Evolutionary conservation across 2,888 invertebrate species (phyloP).

Genomic region (Notocelia uddmanniana): DNA sequence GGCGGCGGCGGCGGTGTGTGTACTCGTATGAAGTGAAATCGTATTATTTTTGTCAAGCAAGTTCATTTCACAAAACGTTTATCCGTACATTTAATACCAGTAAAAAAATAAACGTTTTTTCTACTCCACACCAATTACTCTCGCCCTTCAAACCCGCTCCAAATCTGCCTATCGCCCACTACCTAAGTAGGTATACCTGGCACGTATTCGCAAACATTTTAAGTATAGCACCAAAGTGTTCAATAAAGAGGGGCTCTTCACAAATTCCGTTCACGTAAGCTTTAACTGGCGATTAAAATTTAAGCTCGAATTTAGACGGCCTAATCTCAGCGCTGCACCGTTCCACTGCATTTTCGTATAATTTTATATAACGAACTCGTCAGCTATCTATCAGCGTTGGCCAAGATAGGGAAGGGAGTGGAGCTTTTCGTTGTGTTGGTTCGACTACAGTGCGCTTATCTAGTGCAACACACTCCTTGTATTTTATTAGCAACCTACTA

Average conservation of each 20-base stretch:
- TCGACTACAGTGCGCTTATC: slow-evolving; percentile 69
- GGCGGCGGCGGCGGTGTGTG: too few relatives aligned
- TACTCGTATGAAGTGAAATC: too few relatives aligned
- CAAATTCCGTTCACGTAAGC: slow-evolving; percentile 67
- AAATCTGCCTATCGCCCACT: slow-evolving; percentile 33
- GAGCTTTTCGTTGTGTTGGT: slow-evolving; percentile 52
- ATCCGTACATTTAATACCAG: background rate
- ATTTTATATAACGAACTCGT: slow-evolving; percentile 67
- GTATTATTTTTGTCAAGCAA: too few relatives aligned
- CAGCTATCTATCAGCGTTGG: slow-evolving; percentile 61
- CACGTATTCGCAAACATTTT: slow-evolving; percentile 64
- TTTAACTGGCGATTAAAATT: slow-evolving; percentile 78
- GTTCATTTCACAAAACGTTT: too few relatives aligned
- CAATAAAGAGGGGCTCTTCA: slow-evolving; percentile 65
- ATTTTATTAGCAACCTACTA: slow-evolving; percentile 78
- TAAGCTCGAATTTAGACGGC: slow-evolving; percentile 80
- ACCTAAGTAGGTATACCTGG: slow-evolving; percentile 48
- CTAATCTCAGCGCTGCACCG: slow-evolving; percentile 76
- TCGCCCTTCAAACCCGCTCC: slow-evolving; percentile 27
- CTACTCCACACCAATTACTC: slow-evolving; percentile 17
- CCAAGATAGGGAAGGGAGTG: slow-evolving; percentile 55
- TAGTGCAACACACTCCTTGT: slow-evolving; percentile 78
- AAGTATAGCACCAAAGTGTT: slow-evolving; percentile 72
- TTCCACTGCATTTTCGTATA: slow-evolving; percentile 73
- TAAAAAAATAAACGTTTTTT: slow-evolving; percentile 1